These are phyloP conservation scores for Mus minutoides DNA, from an alignment of 2,797 vertebrate species.

Conservation along the genomic window DNA sequence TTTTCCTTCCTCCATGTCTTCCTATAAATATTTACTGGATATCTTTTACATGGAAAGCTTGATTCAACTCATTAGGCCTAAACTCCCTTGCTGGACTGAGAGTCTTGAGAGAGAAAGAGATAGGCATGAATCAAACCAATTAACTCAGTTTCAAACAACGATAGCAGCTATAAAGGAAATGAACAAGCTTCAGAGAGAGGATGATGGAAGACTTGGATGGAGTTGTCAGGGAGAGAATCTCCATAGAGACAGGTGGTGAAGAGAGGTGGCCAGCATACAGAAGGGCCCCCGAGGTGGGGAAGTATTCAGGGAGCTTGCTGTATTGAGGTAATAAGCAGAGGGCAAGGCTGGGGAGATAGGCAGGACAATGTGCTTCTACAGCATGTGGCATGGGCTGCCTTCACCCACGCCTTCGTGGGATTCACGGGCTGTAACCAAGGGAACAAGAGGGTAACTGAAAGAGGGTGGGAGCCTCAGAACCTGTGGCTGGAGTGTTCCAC, in stretches of 20 bases:
- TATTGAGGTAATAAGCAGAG: background rate
- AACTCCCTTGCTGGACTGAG: background rate
- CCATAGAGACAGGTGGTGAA: background rate
- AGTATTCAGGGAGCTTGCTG: background rate
- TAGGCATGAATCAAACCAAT: constrained; percentile 1
- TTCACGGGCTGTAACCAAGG: background rate
- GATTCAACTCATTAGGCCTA: background rate
- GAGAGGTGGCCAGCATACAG: background rate
- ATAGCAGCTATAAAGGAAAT: background rate
- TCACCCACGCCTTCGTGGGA: background rate
- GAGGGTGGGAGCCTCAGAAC: background rate
- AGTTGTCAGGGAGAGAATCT: background rate
- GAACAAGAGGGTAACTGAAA: background rate
- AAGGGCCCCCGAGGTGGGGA: background rate
- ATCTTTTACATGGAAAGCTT: background rate
- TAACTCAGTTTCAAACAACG: background rate
- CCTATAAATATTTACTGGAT: background rate
- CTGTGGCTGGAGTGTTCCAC: rapidly evolving
- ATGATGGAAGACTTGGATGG: background rate
- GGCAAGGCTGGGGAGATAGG: rapidly evolving
- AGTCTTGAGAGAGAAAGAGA: constrained; percentile 3
- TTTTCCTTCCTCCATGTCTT: background rate
- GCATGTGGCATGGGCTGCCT: rapidly evolving
- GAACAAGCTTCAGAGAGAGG: background rate
- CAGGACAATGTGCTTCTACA: background rate